These are phyloP conservation scores for Odontesthes bonariensis DNA, from an alignment of 2,113 vertebrate species.

Conservation along the genomic window DNA sequence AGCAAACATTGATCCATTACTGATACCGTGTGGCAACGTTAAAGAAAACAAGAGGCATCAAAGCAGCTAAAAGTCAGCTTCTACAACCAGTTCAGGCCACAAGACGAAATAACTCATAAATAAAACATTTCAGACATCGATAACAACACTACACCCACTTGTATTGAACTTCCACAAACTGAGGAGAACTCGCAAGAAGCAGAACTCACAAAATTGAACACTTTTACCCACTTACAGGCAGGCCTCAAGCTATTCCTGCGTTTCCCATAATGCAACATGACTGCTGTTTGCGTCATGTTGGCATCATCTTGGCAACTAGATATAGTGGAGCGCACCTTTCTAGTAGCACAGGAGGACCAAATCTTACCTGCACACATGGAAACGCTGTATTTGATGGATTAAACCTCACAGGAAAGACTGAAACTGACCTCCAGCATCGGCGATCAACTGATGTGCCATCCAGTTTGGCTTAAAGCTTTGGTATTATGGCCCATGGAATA, in stretches of 20 bases:
- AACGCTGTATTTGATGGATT: neutral
- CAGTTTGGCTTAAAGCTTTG: too few species aligned
- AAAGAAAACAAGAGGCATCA: neutral
- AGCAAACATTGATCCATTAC: slow-evolving; percentile 18
- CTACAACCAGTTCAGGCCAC: neutral
- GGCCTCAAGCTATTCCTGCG: too few species aligned
- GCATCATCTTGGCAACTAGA: too few species aligned
- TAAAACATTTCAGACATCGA: neutral
- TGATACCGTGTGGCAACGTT: neutral
- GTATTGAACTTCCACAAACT: neutral
- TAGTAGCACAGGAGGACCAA: too few species aligned
- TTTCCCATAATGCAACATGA: neutral
- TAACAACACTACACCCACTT: neutral
- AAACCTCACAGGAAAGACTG: neutral
- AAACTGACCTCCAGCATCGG: neutral
- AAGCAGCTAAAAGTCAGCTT: neutral
- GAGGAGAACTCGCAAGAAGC: neutral
- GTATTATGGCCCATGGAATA: too few species aligned
- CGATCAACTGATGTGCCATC: too few species aligned
- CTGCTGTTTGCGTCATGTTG: too few species aligned
- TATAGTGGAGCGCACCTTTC: too few species aligned
- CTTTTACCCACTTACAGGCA: too few species aligned
- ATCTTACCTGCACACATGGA: neutral
- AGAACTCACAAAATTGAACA: too few species aligned
- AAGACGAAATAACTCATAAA: too few species aligned